Percentiles rank a stretch among this genome's conserved stretches.
Evolutionary conservation across 2,888 invertebrate genomes (phyloP).

Genomic region (Dolomedes plantarius): DNA sequence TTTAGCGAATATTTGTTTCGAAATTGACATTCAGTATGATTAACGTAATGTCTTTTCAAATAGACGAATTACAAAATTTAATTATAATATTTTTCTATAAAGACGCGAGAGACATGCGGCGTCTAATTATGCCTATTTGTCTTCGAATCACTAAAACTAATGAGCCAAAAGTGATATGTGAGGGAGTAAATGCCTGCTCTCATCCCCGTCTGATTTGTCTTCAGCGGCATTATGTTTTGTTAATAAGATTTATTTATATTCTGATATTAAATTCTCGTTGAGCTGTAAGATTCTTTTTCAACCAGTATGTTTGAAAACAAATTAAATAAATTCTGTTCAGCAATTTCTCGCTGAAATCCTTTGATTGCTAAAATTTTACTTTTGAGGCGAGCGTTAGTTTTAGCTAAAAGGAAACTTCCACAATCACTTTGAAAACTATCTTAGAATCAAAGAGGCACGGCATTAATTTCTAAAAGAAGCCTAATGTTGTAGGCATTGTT

Average conservation of each 20-base stretch:
- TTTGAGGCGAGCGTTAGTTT: no score
- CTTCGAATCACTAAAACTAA: constrained; percentile 47
- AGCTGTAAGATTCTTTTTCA: neutral
- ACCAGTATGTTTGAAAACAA: neutral
- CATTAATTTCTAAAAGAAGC: no score
- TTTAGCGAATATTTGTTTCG: constrained; percentile 22
- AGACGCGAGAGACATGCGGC: constrained; percentile 21
- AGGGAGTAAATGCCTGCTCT: neutral
- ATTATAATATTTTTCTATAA: constrained; percentile 30
- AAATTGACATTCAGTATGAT: constrained; percentile 42
- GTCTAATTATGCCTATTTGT: constrained; percentile 50
- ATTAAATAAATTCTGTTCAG: neutral
- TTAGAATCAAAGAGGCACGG: no score
- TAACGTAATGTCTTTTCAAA: constrained; percentile 16
- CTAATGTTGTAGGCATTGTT: no score
- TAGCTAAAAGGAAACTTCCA: no score
- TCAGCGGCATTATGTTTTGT: neutral
- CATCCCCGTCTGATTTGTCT: neutral
- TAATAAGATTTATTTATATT: neutral
- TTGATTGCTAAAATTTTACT: no score
- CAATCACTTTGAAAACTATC: no score
- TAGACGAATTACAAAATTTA: constrained; percentile 25
- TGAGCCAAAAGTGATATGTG: constrained; percentile 7
- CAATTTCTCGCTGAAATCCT: no score
- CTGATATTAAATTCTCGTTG: neutral